A percentile compares a stretch with the other conserved stretches of the same genome.
Conservation (phyloP, 2,888 invertebrate species). For the Ligdia adustata region DNA sequence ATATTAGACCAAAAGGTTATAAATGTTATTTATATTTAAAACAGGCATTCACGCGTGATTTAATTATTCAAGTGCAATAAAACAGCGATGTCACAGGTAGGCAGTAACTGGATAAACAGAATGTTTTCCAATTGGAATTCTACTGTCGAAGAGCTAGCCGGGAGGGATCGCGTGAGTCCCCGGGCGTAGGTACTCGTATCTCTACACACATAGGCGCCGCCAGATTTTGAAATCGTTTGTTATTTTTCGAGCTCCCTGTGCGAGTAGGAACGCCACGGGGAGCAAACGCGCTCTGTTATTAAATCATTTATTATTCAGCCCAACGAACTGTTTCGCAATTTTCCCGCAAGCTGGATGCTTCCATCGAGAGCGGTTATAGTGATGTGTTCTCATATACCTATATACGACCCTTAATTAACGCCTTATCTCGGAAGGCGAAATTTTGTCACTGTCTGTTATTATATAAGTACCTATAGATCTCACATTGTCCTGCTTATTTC, state of each 20-base stretch:
- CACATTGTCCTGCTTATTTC: constrained; percentile 1
- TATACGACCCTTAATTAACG: constrained; percentile 43
- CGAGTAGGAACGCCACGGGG: constrained; percentile 62
- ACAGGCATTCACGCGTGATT: constrained; percentile 28
- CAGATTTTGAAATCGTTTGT: constrained; percentile 78
- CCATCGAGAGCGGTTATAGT: constrained; percentile 46
- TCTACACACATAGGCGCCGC: constrained; percentile 52
- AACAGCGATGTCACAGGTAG: constrained; percentile 37
- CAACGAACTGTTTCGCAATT: constrained; percentile 81
- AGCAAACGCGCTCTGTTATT: constrained; percentile 81
- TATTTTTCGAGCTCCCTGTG: constrained; percentile 70
- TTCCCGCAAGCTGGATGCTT: constrained; percentile 68
- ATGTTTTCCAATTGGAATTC: constrained; percentile 36
- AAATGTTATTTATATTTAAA: no score
- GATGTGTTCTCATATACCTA: constrained; percentile 45
- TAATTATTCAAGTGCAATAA: constrained; percentile 35
- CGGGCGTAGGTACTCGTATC: constrained; percentile 35
- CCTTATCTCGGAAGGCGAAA: constrained; percentile 26
- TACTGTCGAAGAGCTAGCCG: constrained; percentile 41
- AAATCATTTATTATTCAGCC: constrained; percentile 83
- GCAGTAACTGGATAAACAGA: constrained; percentile 38
- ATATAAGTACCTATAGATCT: no score
- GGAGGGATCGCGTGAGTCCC: constrained; percentile 49
- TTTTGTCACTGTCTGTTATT: constrained; percentile 19
- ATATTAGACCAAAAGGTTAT: no score